Conservation (phyloP, 2,113 vertebrate species). For the Nibea coibor region DNA sequence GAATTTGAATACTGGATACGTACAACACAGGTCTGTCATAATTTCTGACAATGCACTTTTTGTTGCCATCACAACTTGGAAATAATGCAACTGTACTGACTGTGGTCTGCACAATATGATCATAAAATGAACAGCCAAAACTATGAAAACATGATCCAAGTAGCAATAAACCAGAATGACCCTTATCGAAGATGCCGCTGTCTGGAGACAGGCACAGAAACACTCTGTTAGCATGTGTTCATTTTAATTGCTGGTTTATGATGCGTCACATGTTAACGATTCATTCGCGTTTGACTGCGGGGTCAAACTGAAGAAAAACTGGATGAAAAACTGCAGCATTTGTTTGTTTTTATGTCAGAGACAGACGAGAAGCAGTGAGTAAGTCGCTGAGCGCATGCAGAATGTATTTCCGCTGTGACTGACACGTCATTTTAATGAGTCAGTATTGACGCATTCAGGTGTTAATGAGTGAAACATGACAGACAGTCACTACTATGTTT, state of each 20-base stretch:
- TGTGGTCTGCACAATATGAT: background rate
- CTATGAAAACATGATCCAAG: background rate
- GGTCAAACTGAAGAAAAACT: background rate
- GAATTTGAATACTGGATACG: too few species aligned
- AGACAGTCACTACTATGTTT: background rate
- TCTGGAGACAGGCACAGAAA: background rate
- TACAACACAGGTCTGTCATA: too few species aligned
- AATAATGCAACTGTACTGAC: background rate
- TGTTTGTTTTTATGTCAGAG: background rate
- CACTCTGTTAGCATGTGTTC: background rate
- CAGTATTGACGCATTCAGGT: background rate
- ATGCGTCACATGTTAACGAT: background rate
- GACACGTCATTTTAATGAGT: background rate
- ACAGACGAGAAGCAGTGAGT: background rate
- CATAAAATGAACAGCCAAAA: background rate
- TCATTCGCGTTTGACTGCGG: background rate
- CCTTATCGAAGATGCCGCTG: background rate
- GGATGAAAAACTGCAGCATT: background rate
- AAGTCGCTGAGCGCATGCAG: background rate
- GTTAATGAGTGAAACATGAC: constrained; percentile 3
- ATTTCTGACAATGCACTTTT: background rate
- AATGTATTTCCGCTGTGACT: background rate
- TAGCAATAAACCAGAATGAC: background rate
- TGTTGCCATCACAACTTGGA: background rate
- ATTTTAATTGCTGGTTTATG: background rate